Evolutionary conservation across 2,113 vertebrate genomes (phyloP).

Genomic region (Plotosus lineatus): DNA sequence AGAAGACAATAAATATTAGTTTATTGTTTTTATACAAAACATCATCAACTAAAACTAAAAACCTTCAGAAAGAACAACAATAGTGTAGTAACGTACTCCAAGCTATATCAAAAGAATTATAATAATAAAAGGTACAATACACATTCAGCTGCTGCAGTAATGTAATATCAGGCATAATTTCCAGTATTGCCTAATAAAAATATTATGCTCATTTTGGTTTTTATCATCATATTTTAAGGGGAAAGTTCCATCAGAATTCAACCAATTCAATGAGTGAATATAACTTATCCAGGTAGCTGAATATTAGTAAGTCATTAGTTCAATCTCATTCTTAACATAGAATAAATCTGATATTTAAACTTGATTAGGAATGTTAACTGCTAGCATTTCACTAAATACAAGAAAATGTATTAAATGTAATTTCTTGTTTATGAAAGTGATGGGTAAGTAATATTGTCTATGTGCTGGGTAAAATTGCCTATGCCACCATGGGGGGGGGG

Average conservation of each 20-base stretch:
- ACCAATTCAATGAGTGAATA: neutral
- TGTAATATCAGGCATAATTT: neutral
- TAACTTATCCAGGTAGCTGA: neutral
- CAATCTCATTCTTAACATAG: neutral
- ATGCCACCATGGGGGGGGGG: too few relatives aligned
- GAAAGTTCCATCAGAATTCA: neutral
- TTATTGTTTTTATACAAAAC: too few relatives aligned
- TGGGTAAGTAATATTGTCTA: neutral
- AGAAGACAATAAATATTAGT: neutral
- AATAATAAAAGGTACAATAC: neutral
- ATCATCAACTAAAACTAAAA: neutral
- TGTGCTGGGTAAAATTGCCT: neutral
- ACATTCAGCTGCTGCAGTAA: neutral
- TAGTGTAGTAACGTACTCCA: neutral
- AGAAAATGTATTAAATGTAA: neutral
- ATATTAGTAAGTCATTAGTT: constrained; percentile 8
- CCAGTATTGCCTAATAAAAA: constrained; percentile 1
- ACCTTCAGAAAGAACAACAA: neutral
- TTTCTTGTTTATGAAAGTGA: neutral
- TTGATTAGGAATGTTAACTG: neutral
- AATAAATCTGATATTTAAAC: neutral
- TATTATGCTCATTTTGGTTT: constrained; percentile 1
- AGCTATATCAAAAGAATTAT: neutral
- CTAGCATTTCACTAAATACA: neutral
- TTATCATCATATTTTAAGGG: neutral